Conservation (phyloP, 2,113 vertebrate genomes). For the Chauna torquata region DNA sequence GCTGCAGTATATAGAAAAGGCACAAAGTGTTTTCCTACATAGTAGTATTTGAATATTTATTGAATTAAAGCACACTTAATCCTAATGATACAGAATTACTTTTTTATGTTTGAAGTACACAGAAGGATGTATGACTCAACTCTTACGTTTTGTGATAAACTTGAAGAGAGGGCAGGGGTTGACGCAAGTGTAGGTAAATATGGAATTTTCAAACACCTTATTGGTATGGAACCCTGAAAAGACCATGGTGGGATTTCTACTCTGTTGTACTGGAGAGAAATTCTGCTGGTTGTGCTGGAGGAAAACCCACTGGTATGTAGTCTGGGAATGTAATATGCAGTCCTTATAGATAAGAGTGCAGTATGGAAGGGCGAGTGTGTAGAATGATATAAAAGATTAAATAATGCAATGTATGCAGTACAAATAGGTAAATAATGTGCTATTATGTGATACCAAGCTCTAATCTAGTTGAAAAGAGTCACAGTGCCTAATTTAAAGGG, state of each 20-base stretch:
- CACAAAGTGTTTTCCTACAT: not conserved
- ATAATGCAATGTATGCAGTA: not conserved
- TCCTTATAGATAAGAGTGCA: not conserved
- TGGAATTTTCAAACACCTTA: not conserved
- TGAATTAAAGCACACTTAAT: not conserved
- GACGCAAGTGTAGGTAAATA: not conserved
- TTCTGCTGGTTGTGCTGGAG: not conserved
- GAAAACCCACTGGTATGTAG: not conserved
- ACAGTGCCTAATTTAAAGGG: not conserved
- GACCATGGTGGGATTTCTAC: not conserved
- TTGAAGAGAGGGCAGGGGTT: not conserved
- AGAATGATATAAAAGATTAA: not conserved
- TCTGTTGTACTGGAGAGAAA: not conserved
- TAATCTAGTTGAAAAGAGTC: not conserved
- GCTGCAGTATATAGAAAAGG: not conserved
- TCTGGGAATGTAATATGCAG: not conserved
- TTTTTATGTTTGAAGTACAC: not conserved
- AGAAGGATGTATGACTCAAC: not conserved
- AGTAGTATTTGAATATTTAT: not conserved
- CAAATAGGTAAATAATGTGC: not conserved
- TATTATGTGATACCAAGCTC: not conserved
- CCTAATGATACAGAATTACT: not conserved
- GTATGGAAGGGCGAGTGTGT: not conserved
- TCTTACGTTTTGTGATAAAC: not conserved
- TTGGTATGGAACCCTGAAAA: not conserved